Evolutionary conservation across 2,797 vertebrate species (phyloP), one percentile per base, ranked within the genome.

Genomic region (Anableps anableps): DNA sequence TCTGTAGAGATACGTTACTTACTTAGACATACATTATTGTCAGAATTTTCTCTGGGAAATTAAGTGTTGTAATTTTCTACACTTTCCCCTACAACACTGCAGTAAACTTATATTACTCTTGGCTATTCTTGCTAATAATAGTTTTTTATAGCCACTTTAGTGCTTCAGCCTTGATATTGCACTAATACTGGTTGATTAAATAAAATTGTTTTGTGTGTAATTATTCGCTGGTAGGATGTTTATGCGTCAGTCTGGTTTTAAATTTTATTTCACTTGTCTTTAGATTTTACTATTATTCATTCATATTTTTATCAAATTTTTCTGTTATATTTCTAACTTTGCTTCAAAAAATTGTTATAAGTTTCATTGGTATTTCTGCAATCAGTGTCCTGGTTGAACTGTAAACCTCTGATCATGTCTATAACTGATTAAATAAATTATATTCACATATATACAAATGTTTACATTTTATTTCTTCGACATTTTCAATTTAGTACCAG

Each of bases 161-260:
- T 90, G 92, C 86, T 90, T 94, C 90, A 93, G 64, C 83, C 73
- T 6, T 71, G 26, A n/a, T 71, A n/a, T 43, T 3, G 13, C 78
- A 23, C 14, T 43, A n/a, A 45, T 41, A 21, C 9, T 4, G 2
- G 26, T 43, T 38, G 5, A 83, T 74, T 62, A 26, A 47, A 76
- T 76, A 26, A n/a, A 19, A 41, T 6, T 83, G 26, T 45, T 71
- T 47, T 85, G 43, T 68, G 23, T 72, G 2, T 80, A 71, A 60
- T 62, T 51, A 21, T 26, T 68, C 5, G 11, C 73, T 34, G 17
- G 43, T 41, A 50, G 9, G 41, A 45, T 8, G 29, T 34, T 38
- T 48, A 58, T 26, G 19, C 38, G 47, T 51, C 51, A 36, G 26
- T 43, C 76, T 48, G 29, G 13, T 29, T 36, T 8, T n/a, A 50